Base-by-base conservation (phyloP, 2,113 vertebrate genomes). In the Sceloporus undulatus region DNA sequence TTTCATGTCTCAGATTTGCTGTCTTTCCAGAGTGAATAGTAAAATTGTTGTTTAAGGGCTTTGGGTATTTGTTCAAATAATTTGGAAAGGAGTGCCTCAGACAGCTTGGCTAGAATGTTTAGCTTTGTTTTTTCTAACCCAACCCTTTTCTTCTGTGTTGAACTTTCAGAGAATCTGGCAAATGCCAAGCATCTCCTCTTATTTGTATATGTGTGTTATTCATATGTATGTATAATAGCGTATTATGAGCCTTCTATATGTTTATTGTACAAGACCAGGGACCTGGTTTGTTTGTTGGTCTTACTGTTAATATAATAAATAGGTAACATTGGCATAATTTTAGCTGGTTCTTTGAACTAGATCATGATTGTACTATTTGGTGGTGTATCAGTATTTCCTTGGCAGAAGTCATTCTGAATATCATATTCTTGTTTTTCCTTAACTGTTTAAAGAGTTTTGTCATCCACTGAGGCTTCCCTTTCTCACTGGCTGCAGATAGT, bases 91-190 rank as follows among this genome's bases (percentile, higher is more conserved):
- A 98, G 95, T 92, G 96, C 97, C 95, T 98, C 97, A 98, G 97
- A 98, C 97, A 95, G 95, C 95, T 98, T 98, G 97, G 97, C 98
- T 97, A 94, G 96, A 97, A 96, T 96, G 96, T 96, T 92, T 90
- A 88, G 95, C 94, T 96, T 95, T 95, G 94, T 97, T 97, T 71
- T 98, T 98, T 98, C 97, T 98, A 98, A 97, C 97, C 97, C 97
- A 96, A 92, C 96, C 97, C 96, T 98, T 34, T 98, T 95, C 97
- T 97, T 97, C 97, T 97, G 96, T 97, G 97, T 97, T 83, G 95
- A 97, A 96, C 96, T 98, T 97, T 98, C 97, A 98, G 97, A 95
- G 97, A 98, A 98, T 98, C 98, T 96, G 95, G 96, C 90, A 94
- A 98, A 98, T 98, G 98, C 98, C 97, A 98, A 97, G 94, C 97